phyloP scores from a whole-genome alignment of 92 coral and sea anemone genomes.

The Epizoanthus illoricatus region DNA sequence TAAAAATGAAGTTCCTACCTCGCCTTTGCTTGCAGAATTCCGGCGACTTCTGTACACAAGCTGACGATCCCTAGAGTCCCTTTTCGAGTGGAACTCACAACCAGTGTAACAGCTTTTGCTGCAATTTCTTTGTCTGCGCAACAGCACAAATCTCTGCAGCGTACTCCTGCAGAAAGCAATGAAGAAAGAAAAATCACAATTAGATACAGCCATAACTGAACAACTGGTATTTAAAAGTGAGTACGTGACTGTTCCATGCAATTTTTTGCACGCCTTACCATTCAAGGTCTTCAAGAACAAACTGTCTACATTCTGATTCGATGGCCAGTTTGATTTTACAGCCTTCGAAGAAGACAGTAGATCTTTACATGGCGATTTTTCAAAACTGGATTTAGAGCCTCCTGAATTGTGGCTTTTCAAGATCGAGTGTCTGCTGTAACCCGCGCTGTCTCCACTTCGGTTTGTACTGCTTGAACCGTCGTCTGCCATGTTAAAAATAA shows the following conservation, averaged over 20 bases:
- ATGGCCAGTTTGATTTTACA: background rate
- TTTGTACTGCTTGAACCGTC: background rate
- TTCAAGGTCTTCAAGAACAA: background rate
- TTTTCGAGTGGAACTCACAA: conserved; percentile 15
- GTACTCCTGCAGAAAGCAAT: conserved; percentile 8
- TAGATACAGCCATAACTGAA: background rate
- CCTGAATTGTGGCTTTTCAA: background rate
- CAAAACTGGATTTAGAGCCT: conserved; percentile 8
- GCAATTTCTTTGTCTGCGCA: conserved; percentile 24
- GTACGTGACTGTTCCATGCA: no score
- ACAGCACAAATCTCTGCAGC: background rate
- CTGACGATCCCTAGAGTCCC: conserved; percentile 18
- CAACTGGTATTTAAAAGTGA: no score
- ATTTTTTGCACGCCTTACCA: conserved; percentile 16
- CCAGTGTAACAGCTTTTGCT: conserved; percentile 23
- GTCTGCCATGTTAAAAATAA: conserved; percentile 3
- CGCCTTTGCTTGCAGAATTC: conserved; percentile 22
- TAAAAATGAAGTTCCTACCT: background rate
- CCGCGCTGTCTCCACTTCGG: background rate
- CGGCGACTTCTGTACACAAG: conserved; percentile 20
- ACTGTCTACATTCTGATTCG: background rate
- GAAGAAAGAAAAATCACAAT: background rate
- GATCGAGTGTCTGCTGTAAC: background rate
- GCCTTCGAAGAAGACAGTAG: background rate
- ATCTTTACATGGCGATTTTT: conserved; percentile 1